Base-by-base conservation (phyloP, 2,888 invertebrate genomes). In the Poecilobothrus nobilitatus region DNA sequence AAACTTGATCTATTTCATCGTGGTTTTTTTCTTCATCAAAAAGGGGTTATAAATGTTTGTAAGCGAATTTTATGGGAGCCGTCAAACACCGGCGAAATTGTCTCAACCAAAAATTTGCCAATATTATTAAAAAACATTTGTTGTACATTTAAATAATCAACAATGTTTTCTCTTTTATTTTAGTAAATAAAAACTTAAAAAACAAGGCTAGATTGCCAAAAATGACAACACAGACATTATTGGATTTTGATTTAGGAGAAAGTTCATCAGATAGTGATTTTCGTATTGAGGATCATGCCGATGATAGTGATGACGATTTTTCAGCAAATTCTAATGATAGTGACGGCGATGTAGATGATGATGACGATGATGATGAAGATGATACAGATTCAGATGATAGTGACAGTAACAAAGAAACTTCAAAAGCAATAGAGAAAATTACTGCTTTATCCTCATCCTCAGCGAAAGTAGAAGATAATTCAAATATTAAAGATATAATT, bases 221-320 rank as follows among this genome's bases (percentile, higher is more conserved):
- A 74, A 78, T 81, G 77, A 87, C 89, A 10, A 87, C 88, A 63
- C 89, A 91, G 72, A 89, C 91, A 9, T 82, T 93, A 69, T 82
- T 92, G 67, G 91, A 92, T 79, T 91, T 93, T 75, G 94, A 94
- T 83, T 84, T 93, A 70, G 95, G 91, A 61, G 94, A 92, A 70
- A 95, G 95, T 78, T 94, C 94, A 0, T 95, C 96, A 79, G 96
- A 96, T 81, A 95, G 95, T 71, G 96, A 96, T 83, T 96, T 95
- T 82, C 88, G 95, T 68, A 93, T 94, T 70, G 93, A 93, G 79
- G 92, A 92, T 79, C 92, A 92, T 76, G 53, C 86, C 72, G 87
- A 86, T 73, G 89, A 90, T 74, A 90, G 89, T 71, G 91, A 91
- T 80, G 77, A 78, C 61, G 78, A 77, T 63, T 75, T 74, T 71